Base-by-base conservation (phyloP, 2,888 invertebrate species). In the Emmelina monodactyla region DNA sequence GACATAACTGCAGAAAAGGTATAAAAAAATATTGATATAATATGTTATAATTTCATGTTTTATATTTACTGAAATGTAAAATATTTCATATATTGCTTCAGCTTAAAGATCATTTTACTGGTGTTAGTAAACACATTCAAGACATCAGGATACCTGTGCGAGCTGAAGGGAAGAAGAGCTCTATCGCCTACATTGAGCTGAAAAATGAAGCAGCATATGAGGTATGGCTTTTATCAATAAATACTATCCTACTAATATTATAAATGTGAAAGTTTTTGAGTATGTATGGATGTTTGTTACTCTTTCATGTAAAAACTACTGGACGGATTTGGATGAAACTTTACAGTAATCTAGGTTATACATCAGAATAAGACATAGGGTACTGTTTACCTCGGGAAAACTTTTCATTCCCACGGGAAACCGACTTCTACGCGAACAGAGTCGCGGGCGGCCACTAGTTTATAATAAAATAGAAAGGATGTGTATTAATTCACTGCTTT, bases 111-210 rank as follows among this genome's bases (percentile, higher is more conserved):
- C 79, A 80, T 43, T 80, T 81, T 49, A 46, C 55, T 0, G 73
- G 75, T 15, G 46, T 81, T 16, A 58, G 57, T 3, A 59, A 63
- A 13, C 57, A 61, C 1, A 66, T 81, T 0, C 58, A 64, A 12
- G 60, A 70, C 16, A 51, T 80, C 0, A 49, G 81, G 28, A 51
- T 81, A 10, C 80, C 78, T 0, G 58, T 62, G n/a, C 42, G 33
- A 0, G 42, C 19, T 0, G 68, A 65, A 0, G 60, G 45, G 2
- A 71, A 62, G 33, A 76, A 69, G 35, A 67, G 55, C 29, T 58
- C 64, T 0, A 72, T 79, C 1, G 81, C 78, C 0, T 81, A 68
- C 32, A 44, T 81, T 10, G 81, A 81, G 35, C 49, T 81, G 0
- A 50, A 47, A 25, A 68, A 69, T 31, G 71, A 72, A 47, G 52